phyloP scores from a whole-genome alignment of 2,888 invertebrate genomes.

The Petrolisthes cinctipes region DNA sequence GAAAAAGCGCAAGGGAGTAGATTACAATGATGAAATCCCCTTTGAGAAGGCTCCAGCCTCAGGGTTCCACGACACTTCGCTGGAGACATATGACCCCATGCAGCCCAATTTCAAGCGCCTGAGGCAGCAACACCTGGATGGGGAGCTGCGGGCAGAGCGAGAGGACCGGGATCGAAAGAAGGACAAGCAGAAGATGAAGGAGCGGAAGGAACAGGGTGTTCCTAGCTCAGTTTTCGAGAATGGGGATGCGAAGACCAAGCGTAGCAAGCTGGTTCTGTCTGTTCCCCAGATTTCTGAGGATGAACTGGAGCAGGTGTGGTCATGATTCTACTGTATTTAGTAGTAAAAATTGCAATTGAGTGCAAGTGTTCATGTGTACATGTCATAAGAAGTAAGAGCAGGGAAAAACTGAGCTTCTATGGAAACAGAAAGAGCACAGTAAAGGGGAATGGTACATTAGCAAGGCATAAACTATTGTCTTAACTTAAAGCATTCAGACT shows the following conservation, averaged over 20 bases:
- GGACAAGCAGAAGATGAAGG: constrained; percentile 94
- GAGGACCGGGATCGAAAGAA: constrained; percentile 94
- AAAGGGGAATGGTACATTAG: not conserved
- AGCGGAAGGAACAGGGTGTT: constrained; percentile 95
- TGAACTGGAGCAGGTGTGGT: constrained; percentile 80
- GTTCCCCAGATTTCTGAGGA: constrained; percentile 96
- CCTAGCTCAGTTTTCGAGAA: constrained; percentile 76
- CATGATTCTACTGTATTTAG: constrained; percentile 80
- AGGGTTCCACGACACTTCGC: constrained; percentile 95
- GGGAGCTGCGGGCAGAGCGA: constrained; percentile 88
- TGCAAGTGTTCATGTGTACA: not conserved
- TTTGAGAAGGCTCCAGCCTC: constrained; percentile 94
- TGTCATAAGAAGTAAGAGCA: not conserved
- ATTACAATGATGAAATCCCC: constrained; percentile 97
- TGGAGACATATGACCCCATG: constrained; percentile 82
- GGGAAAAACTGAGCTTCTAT: not conserved
- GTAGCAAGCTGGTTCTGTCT: constrained; percentile 95
- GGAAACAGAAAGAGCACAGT: not conserved
- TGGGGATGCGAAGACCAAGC: constrained; percentile 77
- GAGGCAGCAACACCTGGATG: constrained; percentile 92
- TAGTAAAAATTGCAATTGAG: not conserved
- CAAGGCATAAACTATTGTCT: no score
- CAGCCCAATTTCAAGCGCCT: constrained; percentile 91
- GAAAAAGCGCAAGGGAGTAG: constrained; percentile 84
- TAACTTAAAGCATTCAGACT: no score